Percentiles rank a stretch among this genome's conserved stretches.
phyloP scores from a whole-genome alignment of 2,888 invertebrate species.

The Augochlorella aurata region DNA sequence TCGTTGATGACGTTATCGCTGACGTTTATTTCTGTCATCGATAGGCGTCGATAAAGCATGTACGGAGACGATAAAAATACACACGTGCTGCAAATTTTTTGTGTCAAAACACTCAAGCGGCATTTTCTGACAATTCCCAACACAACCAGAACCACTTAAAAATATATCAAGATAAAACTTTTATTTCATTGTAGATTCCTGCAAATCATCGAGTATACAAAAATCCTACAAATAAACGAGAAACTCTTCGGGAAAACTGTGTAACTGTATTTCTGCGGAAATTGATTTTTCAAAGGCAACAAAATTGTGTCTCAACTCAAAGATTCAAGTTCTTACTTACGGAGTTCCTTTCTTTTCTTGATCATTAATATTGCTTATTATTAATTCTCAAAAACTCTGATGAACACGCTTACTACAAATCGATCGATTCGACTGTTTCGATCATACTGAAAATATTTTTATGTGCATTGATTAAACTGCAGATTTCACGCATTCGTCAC shows the following conservation, averaged over 20 bases:
- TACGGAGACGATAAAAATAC: constrained; percentile 40
- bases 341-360: too few species aligned
- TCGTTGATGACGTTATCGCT: constrained; percentile 24
- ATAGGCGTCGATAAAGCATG: constrained; percentile 21
- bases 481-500: too few species aligned
- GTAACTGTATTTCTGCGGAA: not conserved
- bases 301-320: not conserved
- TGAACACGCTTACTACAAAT: too few species aligned
- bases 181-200: constrained; percentile 18
- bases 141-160: constrained; percentile 6
- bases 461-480: too few species aligned
- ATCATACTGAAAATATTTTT: not conserved
- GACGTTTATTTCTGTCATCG: not conserved
- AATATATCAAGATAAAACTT: constrained; percentile 29
- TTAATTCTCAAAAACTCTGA: too few species aligned
- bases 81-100: constrained; percentile 42
- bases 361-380: too few species aligned
- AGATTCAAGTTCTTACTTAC: not conserved
- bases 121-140: not conserved
- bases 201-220: not conserved
- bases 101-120: not conserved
- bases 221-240: too few species aligned
- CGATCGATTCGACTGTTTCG: too few species aligned
- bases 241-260: not conserved
- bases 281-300: not conserved